A percentile compares a stretch with the other conserved stretches of the same genome.
These are phyloP conservation scores for Congeria kusceri DNA, from an alignment of 2,888 invertebrate species.

Conservation along the genomic window DNA sequence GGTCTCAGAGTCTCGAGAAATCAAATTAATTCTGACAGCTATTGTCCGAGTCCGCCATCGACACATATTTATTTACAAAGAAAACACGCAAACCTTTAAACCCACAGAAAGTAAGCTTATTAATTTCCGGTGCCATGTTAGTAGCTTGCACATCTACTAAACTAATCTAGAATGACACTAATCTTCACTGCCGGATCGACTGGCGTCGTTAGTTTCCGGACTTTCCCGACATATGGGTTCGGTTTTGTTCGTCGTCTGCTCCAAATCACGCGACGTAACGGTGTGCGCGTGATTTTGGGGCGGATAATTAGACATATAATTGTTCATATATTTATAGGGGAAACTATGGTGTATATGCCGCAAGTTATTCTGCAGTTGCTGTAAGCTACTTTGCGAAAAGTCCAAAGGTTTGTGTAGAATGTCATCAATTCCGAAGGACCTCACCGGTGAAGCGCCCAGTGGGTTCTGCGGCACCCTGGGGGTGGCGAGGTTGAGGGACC, in stretches of 20 bases:
- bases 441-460: conserved; percentile 14
- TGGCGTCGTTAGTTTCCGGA: conserved; percentile 41
- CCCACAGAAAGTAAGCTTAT: conserved; percentile 14
- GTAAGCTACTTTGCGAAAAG: conserved; percentile 53
- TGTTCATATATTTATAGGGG: conserved; percentile 51
- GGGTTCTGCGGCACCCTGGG: conserved; percentile 48
- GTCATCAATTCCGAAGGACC: conserved; percentile 64
- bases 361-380: conserved; percentile 54
- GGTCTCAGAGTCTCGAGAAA: too few species aligned
- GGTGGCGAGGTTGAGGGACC: conserved; percentile 59
- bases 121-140: conserved; percentile 52
- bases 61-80: conserved; percentile 44
- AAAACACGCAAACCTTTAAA: conserved; percentile 35
- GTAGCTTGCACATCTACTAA: conserved; percentile 42
- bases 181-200: conserved; percentile 55
- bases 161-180: conserved; percentile 47
- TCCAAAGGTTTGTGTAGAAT: conserved; percentile 62
- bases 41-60: too few species aligned
- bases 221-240: conserved; percentile 57
- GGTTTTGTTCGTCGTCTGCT: conserved; percentile 38
- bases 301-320: conserved; percentile 55
- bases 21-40: too few species aligned
- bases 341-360: conserved; percentile 53
- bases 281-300: conserved; percentile 29
- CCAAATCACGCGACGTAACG: conserved; percentile 42